A percentile compares a stretch with the other conserved stretches of the same genome.
These are phyloP conservation scores for Stegana nigrithorax DNA, from an alignment of 2,888 invertebrate species.

Conservation along the genomic window DNA sequence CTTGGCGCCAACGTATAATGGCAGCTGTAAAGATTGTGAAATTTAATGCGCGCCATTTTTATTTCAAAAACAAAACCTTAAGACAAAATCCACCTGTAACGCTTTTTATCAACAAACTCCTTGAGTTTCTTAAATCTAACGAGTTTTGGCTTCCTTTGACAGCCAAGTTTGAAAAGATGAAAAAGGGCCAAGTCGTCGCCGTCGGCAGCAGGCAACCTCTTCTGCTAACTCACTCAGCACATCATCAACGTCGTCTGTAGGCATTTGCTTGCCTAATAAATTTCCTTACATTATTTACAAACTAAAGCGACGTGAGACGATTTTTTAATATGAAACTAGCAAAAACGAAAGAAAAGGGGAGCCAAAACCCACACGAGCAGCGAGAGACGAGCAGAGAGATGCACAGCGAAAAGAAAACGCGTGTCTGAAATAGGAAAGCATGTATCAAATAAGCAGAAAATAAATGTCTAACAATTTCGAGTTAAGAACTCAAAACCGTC, in stretches of 20 bases:
- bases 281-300: conserved; percentile 62
- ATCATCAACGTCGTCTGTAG: conserved; percentile 5
- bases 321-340: conserved; percentile 62
- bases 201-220: no score
- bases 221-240: background rate
- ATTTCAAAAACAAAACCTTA: no score
- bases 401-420: background rate
- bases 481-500: conserved; percentile 46
- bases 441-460: conserved; percentile 55
- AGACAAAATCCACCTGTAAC: no score
- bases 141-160: no score
- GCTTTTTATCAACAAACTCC: no score
- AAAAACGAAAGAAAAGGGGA: conserved; percentile 34
- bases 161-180: no score
- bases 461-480: conserved; percentile 53
- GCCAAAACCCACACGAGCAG: background rate
- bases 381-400: background rate
- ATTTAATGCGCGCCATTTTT: no score
- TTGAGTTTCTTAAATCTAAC: no score
- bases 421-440: conserved; percentile 33
- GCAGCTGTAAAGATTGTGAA: no score
- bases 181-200: no score
- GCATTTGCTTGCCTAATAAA: conserved; percentile 42
- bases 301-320: conserved; percentile 59
- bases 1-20: no score